Base-by-base conservation (phyloP, 1,140 invertebrate genomes). In the Sycobia sp. region DNA sequence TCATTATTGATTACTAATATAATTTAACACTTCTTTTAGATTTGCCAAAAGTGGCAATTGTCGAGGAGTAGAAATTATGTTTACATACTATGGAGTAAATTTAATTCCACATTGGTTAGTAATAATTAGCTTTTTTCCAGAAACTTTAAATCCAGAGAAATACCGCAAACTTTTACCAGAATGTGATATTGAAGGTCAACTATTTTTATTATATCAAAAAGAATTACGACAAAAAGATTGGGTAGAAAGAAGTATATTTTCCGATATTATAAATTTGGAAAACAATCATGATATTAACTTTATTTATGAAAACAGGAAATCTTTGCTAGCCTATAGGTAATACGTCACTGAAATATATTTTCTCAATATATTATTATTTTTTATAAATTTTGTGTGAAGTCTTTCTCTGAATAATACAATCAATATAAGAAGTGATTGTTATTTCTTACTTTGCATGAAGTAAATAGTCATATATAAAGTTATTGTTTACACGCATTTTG, bases 101-200 rank as follows among this genome's bases (percentile, higher is more conserved):
- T 81, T 87, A 7, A 70, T 86, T 32, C 77, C 84, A n/a, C 86
- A 91, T 79, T 89, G 89, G 77, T 73, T 93, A 25, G 78, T 86
- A 23, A 87, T 93, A 43, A 74, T 94, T 23, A 88, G 86, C 46
- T 89, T 89, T 74, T 86, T 94, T 69, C 91, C 91, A 18, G 91
- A 94, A 81, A 91, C 90, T 1, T 82, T 88, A 11, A 82, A 85
- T 67, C 91, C 91, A 13, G 65, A 81, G 50, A 85, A 87, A 41
- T 94, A 92, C 71, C 83, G 85, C 68, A 82, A 86, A 58, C 73
- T 91, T 27, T 68, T 91, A 64, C 88, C 88, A 4, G 84, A 85
- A 62, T 81, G 85, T 69, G 84, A 85, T 77, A 60, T 73, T 56
- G 73, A 84, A 71, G 79, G 82, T 62, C 75, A 84, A 71, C 67